phyloP scores from a whole-genome alignment of 1,140 invertebrate genomes.

The Chlorops oryzae region DNA sequence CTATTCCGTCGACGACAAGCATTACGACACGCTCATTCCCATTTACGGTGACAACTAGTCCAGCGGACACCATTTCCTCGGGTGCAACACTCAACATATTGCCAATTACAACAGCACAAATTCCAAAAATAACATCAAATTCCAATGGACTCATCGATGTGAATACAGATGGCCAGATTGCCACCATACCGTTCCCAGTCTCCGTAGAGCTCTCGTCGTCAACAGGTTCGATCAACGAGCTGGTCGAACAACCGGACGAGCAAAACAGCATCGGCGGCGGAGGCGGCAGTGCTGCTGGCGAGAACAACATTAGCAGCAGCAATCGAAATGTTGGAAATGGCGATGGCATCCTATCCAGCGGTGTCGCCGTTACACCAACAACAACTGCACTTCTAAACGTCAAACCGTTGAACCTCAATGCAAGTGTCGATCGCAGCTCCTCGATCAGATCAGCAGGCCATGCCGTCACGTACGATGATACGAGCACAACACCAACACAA shows the following conservation, averaged over 20 bases:
- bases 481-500: neutral
- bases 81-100: conserved; percentile 41
- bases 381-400: conserved; percentile 39
- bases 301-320: neutral
- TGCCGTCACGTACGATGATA: neutral
- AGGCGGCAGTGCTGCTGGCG: conserved; percentile 14
- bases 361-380: conserved; percentile 20
- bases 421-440: conserved; percentile 24
- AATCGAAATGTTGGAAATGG: neutral
- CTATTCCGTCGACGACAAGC: conserved; percentile 26
- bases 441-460: conserved; percentile 30
- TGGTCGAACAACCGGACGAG: conserved; percentile 22
- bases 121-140: conserved; percentile 39
- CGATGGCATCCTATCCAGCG: conserved; percentile 12
- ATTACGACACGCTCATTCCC: conserved; percentile 43
- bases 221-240: conserved; percentile 32
- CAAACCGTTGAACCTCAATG: conserved; percentile 29
- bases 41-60: conserved; percentile 33
- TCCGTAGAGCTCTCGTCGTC: conserved; percentile 38
- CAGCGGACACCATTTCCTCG: conserved; percentile 28
- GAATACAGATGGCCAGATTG: conserved; percentile 27
- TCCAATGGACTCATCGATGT: conserved; percentile 22
- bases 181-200: conserved; percentile 38
- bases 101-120: conserved; percentile 28
- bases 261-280: conserved; percentile 17